Conservation (phyloP, 2,888 invertebrate species). For the Helleia helle region DNA sequence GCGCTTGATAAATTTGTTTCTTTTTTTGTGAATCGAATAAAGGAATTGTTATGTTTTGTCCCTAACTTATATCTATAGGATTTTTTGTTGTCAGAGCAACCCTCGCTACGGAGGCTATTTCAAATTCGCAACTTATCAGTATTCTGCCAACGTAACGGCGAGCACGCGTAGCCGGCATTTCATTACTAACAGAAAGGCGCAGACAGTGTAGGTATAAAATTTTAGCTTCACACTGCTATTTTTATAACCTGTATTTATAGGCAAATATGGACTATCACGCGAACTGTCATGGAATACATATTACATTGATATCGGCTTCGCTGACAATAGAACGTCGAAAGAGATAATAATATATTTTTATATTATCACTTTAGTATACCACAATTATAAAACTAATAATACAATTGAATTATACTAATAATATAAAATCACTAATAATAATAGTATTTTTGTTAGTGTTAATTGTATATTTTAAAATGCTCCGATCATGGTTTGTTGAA, state of each 20-base stretch:
- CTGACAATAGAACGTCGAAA: no score
- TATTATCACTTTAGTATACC: no score
- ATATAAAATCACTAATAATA: no score
- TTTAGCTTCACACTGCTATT: conserved; percentile 4
- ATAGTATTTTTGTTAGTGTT: no score
- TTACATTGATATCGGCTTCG: no score
- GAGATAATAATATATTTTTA: no score
- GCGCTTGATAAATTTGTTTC: conserved; percentile 2
- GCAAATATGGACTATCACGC: background rate
- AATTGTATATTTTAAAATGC: no score
- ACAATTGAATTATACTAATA: no score
- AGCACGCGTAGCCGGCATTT: conserved; percentile 52
- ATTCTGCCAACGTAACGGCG: conserved; percentile 45
- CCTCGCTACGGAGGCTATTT: conserved; percentile 26
- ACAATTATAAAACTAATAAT: no score
- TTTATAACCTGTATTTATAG: conserved; percentile 3
- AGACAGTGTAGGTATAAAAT: background rate
- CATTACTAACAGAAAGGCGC: conserved; percentile 49
- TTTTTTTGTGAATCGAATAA: background rate
- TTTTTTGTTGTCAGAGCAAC: conserved; percentile 31
- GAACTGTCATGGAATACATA: background rate
- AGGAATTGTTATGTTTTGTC: background rate
- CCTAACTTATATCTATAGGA: background rate
- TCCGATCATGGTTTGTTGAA: no score
- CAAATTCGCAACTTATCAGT: conserved; percentile 42